Conservation (phyloP, 2,113 vertebrate species). For the Nannobrachium achirus region DNA sequence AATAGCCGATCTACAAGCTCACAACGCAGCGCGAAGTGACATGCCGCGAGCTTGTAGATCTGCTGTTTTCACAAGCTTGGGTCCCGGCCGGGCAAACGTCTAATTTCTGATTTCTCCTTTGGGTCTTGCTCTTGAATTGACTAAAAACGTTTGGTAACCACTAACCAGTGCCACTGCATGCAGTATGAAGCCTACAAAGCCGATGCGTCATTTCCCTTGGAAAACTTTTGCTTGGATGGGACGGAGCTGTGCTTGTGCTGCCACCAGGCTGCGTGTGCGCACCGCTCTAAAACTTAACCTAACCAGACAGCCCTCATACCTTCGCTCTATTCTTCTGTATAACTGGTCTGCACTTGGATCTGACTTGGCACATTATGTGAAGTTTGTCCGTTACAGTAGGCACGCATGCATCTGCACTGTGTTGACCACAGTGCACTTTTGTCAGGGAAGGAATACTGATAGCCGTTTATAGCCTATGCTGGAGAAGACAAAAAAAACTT, state of each 20-base stretch:
- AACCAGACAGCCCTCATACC: constrained; percentile 1
- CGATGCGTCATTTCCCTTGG: constrained; percentile 66
- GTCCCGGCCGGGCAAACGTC: too few relatives aligned
- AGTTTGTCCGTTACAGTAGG: constrained; percentile 11
- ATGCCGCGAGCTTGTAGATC: too few relatives aligned
- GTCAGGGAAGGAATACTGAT: neutral
- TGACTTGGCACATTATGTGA: constrained; percentile 16
- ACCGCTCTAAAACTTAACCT: constrained; percentile 50
- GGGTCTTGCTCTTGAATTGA: too few relatives aligned
- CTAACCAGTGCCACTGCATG: too few relatives aligned
- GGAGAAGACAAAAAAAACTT: constrained; percentile 31
- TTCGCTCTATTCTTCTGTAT: constrained; percentile 40
- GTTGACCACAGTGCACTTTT: neutral
- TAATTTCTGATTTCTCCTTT: too few relatives aligned
- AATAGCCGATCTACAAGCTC: too few relatives aligned
- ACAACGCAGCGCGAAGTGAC: too few relatives aligned
- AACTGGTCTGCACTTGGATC: constrained; percentile 31
- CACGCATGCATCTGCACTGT: neutral
- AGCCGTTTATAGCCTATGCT: neutral
- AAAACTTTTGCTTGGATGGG: constrained; percentile 51
- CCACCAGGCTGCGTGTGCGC: constrained; percentile 30
- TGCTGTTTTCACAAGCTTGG: too few relatives aligned
- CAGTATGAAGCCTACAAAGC: constrained; percentile 28
- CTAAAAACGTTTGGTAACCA: too few relatives aligned
- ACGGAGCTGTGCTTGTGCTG: too few relatives aligned